Evolutionary conservation across 2,113 vertebrate genomes (phyloP), one percentile per base, ranked within the genome.

Genomic region (Chauna torquata): DNA sequence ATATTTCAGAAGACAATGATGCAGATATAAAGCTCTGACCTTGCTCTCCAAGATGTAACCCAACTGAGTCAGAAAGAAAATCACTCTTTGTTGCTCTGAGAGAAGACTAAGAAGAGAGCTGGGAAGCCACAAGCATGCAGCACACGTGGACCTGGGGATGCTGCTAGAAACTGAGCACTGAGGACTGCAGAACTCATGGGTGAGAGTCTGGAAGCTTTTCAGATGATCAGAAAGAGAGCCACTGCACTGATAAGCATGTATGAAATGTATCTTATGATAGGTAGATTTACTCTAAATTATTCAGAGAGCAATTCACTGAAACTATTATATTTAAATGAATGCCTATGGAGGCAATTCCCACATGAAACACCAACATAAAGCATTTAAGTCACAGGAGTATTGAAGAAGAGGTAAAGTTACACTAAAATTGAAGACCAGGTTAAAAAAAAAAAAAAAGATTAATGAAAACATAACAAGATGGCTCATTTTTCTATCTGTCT

Each of bases 141-240:
- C 0, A 2, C 4, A 52, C 0, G 1, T 2, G 55, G 47, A 28
- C 12, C 50, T 13, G 7, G 50, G 28, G 47, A 59, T 62, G 42
- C 40, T 74, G 64, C 72, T 66, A 62, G 54, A 88, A 91, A 78
- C 3, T 68, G 77, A 68, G 45, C 16, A 12, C 16, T 83, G 49
- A 70, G 36, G 62, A 57, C 44, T 72, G 45, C 6, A 8, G 66
- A 87, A 76, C 40, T 65, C 44, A 64, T 2, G 3, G 24, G 22
- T 65, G 12, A 74, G n/a, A 70, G 27, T 36, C 55, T 81, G 55
- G 82, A 91, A 74, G 64, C 64, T 91, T 82, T 90, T 54, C 40
- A 57, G 58, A 58, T 47, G n/a, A 93, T 49, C 71, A 86, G 42
- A 88, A 93, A 76, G 52, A 12, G 23, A 88, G 14, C 14, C 54